Conservation (phyloP, 2,888 invertebrate species). For the Cosmorhoe ocellata region DNA sequence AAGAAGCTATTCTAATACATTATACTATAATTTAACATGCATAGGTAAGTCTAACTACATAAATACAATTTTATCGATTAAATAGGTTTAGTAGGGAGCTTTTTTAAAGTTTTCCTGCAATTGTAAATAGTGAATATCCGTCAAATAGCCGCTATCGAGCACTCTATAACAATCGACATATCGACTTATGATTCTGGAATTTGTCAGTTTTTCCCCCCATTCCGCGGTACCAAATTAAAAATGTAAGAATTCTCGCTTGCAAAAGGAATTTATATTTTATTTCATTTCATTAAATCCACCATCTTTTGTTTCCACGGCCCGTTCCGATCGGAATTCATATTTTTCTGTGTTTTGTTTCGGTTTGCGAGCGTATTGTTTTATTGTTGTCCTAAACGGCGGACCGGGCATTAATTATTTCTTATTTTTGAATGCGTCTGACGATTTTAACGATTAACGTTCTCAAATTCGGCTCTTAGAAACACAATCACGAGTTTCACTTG, state of each 20-base stretch:
- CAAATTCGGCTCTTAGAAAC: conserved; percentile 58
- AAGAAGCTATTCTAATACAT: no score
- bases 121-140: no score
- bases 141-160: conserved; percentile 1
- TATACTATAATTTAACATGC: no score
- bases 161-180: conserved; percentile 20
- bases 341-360: conserved; percentile 82
- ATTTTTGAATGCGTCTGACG: conserved; percentile 70
- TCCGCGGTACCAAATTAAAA: conserved; percentile 78
- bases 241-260: conserved; percentile 81
- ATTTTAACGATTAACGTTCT: conserved; percentile 62
- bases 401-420: conserved; percentile 80
- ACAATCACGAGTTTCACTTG: conserved; percentile 64
- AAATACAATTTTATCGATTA: no score
- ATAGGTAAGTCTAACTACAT: no score
- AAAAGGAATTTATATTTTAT: conserved; percentile 81
- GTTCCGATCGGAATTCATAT: conserved; percentile 81
- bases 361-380: conserved; percentile 74
- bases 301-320: conserved; percentile 79
- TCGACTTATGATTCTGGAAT: conserved; percentile 69
- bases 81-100: no score
- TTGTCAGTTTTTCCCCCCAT: conserved; percentile 73
- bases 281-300: conserved; percentile 82
- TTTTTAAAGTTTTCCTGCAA: no score
- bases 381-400: conserved; percentile 72